phyloP scores from a whole-genome alignment of 2,888 invertebrate species.

The Dicyrtomina minuta region DNA sequence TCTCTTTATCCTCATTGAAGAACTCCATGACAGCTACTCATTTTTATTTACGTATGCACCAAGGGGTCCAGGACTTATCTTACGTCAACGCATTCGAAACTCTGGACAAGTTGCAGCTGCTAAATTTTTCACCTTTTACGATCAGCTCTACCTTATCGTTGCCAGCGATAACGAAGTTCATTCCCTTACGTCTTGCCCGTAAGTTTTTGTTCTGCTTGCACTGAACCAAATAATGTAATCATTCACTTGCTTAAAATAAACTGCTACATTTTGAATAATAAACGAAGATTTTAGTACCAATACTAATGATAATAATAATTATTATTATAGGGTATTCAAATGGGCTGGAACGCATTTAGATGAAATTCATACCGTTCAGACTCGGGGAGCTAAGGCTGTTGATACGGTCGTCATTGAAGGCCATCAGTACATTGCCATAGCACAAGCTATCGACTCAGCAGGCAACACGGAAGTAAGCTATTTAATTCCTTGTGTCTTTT shows the following conservation, averaged over 20 bases:
- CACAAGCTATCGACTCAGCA: slow-evolving; percentile 42
- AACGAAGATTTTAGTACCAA: too few species aligned
- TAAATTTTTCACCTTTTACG: slow-evolving; percentile 41
- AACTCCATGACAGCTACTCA: slow-evolving; percentile 35
- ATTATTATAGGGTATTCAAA: slow-evolving; percentile 43
- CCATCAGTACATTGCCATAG: slow-evolving; percentile 44
- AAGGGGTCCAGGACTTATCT: slow-evolving; percentile 15
- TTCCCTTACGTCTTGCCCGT: slow-evolving; percentile 47
- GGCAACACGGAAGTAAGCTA: slow-evolving; percentile 41
- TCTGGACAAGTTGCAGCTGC: slow-evolving; percentile 39
- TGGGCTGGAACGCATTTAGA: slow-evolving; percentile 52
- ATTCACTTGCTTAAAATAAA: too few species aligned
- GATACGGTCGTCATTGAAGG: slow-evolving; percentile 39
- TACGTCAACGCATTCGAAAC: slow-evolving; percentile 48
- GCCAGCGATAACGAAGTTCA: slow-evolving; percentile 44
- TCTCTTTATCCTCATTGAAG: slow-evolving; percentile 39
- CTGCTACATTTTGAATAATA: too few species aligned
- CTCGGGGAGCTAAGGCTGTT: slow-evolving; percentile 45
- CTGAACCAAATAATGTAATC: too few species aligned
- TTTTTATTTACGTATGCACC: slow-evolving; percentile 38
- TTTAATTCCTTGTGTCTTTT: too few species aligned
- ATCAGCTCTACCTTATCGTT: slow-evolving; percentile 41
- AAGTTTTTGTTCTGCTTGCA: too few species aligned
- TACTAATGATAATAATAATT: too few species aligned
- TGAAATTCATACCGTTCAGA: slow-evolving; percentile 50